A percentile compares a stretch with the other conserved stretches of the same genome.
Evolutionary conservation across 2,888 invertebrate genomes (phyloP).

Genomic region (Aspidapion aeneum): DNA sequence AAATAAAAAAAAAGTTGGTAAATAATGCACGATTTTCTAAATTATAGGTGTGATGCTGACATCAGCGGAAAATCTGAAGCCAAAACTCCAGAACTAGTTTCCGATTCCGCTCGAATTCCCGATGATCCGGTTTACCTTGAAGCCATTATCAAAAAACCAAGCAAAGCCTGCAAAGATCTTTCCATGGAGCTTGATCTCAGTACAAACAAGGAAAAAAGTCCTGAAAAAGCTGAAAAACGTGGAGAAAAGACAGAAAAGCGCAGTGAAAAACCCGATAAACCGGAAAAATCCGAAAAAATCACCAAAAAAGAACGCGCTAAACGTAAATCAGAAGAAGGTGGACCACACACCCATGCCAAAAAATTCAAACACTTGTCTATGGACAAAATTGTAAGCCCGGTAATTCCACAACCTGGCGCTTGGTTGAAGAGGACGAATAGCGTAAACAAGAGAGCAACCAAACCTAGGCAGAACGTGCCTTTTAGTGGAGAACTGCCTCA

Average conservation of each 20-base stretch:
- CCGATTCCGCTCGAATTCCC: constrained; percentile 47
- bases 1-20: no score
- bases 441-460: constrained; percentile 37
- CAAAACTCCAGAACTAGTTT: constrained; percentile 43
- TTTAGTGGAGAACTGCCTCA: constrained; percentile 50
- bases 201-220: no score
- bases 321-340: constrained; percentile 53
- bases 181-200: constrained; percentile 37
- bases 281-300: not conserved
- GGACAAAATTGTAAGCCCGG: constrained; percentile 90
- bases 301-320: not conserved
- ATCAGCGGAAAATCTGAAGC: constrained; percentile 52
- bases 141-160: not conserved
- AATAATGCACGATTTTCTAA: no score
- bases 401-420: constrained; percentile 84
- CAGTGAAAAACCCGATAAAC: no score
- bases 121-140: constrained; percentile 32
- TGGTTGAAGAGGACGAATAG: constrained; percentile 62
- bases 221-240: no score
- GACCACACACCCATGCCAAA: constrained; percentile 47
- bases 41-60: constrained; percentile 42
- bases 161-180: constrained; percentile 29
- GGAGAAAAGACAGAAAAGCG: constrained; percentile 20
- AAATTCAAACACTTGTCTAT: constrained; percentile 65
- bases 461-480: constrained; percentile 48